These are phyloP conservation scores for Fragum sueziense DNA, from an alignment of 2,888 invertebrate genomes.

Conservation along the genomic window DNA sequence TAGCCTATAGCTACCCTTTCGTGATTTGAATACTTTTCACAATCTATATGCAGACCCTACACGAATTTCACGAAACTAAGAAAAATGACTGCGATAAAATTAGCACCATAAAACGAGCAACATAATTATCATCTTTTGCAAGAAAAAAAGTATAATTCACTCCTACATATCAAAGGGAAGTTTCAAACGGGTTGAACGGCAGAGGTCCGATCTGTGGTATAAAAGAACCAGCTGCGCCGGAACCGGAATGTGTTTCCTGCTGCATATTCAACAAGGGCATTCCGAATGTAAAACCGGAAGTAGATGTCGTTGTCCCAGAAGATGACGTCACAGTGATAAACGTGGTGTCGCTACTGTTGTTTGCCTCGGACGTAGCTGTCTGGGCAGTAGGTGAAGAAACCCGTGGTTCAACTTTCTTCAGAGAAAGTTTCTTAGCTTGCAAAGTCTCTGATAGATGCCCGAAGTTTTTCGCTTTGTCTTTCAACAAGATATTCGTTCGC, in stretches of 20 bases:
- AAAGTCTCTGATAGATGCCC: constrained; percentile 39
- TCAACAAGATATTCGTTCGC: constrained; percentile 16
- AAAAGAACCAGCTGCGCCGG: background rate
- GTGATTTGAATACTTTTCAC: too few relatives aligned
- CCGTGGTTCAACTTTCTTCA: constrained; percentile 1
- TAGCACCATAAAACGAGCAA: too few relatives aligned
- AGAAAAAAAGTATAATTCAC: too few relatives aligned
- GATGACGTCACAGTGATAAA: background rate
- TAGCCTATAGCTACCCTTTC: too few relatives aligned
- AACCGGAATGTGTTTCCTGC: background rate
- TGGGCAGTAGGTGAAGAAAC: background rate
- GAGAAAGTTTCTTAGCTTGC: background rate
- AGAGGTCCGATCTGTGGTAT: background rate
- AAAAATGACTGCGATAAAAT: too few relatives aligned
- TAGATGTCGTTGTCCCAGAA: background rate
- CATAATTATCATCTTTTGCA: too few relatives aligned
- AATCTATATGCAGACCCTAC: too few relatives aligned
- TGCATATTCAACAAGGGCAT: background rate
- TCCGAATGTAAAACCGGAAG: constrained; percentile 11
- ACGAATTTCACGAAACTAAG: too few relatives aligned
- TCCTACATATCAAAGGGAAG: background rate
- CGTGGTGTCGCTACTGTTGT: background rate
- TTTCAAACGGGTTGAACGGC: background rate
- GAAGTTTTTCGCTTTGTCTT: constrained; percentile 47
- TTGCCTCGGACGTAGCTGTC: background rate